phyloP scores from a whole-genome alignment of 2,888 invertebrate species.

The Digitonthophagus gazella region DNA sequence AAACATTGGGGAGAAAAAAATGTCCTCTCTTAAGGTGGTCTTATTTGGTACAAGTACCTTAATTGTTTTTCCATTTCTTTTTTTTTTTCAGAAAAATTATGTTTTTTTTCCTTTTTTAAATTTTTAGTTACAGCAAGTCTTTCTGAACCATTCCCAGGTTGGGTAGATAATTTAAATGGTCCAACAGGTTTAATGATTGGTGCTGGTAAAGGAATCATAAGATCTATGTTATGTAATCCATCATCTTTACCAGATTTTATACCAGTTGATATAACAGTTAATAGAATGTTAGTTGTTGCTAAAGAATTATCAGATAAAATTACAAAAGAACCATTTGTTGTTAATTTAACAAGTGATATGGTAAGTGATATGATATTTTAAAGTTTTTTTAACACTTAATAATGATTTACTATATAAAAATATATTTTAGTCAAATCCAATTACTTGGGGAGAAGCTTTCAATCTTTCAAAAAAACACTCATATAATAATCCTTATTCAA shows the following conservation, averaged over 20 bases:
- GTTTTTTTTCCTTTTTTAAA: too few relatives aligned
- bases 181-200: constrained; percentile 81
- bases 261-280: constrained; percentile 78
- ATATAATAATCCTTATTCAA: constrained; percentile 78
- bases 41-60: too few relatives aligned
- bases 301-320: constrained; percentile 58
- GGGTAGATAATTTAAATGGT: constrained; percentile 90
- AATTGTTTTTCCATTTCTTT: too few relatives aligned
- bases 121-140: constrained; percentile 71
- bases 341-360: constrained; percentile 43
- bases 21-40: too few relatives aligned
- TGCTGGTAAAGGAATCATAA: constrained; percentile 82
- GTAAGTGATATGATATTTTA: constrained; percentile 33
- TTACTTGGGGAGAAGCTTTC: constrained; percentile 86
- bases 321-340: constrained; percentile 40
- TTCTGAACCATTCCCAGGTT: constrained; percentile 78
- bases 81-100: too few relatives aligned
- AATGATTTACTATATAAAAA: not conserved
- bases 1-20: too few relatives aligned
- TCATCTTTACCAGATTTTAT: constrained; percentile 65
- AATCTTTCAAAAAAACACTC: constrained; percentile 69
- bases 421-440: constrained; percentile 59
- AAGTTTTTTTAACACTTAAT: not conserved
- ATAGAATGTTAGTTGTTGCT: constrained; percentile 72
- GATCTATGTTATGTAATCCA: constrained; percentile 76